These are phyloP conservation scores for Megalurothrips usitatus DNA, from an alignment of 2,888 invertebrate species.

Conservation along the genomic window DNA sequence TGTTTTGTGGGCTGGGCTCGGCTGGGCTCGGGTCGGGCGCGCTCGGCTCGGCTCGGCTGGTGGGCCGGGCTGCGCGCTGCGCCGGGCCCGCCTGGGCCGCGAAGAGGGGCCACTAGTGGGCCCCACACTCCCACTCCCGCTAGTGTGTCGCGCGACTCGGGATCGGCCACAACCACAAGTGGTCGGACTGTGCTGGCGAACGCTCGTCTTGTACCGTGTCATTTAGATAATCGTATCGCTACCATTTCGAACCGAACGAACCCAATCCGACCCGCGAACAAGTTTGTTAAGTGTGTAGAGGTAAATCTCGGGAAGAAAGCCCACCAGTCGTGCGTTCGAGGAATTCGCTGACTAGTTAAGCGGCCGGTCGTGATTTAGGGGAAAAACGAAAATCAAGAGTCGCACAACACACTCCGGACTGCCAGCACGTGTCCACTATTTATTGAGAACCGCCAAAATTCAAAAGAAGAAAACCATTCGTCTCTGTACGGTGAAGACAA, in stretches of 20 bases:
- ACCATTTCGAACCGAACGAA: not conserved
- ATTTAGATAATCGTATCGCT: not conserved
- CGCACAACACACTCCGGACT: not conserved
- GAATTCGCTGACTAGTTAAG: no score
- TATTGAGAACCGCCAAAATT: no score
- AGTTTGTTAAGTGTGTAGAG: no score
- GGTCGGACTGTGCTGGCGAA: constrained; percentile 7
- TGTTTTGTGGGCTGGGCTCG: not conserved
- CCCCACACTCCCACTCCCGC: constrained; percentile 8
- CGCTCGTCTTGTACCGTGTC: constrained; percentile 6
- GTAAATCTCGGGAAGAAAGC: no score
- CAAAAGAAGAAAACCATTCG: no score
- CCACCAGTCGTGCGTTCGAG: no score
- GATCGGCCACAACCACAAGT: not conserved
- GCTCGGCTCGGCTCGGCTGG: not conserved
- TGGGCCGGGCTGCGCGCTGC: not conserved
- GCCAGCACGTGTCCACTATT: not conserved
- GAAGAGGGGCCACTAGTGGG: not conserved
- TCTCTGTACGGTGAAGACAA: not conserved
- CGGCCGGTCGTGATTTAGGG: no score
- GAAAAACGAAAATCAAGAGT: not conserved
- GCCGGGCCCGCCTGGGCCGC: not conserved
- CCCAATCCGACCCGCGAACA: not conserved
- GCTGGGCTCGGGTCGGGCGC: not conserved
- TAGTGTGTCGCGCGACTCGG: constrained; percentile 23